These are phyloP conservation scores for Cecidostiba fungosa DNA, from an alignment of 2,888 invertebrate genomes.

Conservation along the genomic window DNA sequence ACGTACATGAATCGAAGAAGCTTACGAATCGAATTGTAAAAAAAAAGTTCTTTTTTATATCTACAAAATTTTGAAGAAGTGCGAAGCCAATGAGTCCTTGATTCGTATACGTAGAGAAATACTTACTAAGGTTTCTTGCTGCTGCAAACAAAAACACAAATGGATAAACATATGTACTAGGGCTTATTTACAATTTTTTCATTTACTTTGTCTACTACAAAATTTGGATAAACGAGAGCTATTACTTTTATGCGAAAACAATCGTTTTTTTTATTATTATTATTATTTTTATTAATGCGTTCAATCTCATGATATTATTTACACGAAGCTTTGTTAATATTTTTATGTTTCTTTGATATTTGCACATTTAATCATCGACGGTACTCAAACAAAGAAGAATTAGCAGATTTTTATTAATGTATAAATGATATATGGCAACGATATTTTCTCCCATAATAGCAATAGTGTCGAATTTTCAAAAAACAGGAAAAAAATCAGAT, in stretches of 20 bases:
- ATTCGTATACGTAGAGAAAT: slow-evolving; percentile 74
- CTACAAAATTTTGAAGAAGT: slow-evolving; percentile 55
- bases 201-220: slow-evolving; percentile 34
- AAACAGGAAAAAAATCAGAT: neutral
- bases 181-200: slow-evolving; percentile 23
- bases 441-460: slow-evolving; percentile 17
- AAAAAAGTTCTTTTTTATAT: slow-evolving; percentile 34
- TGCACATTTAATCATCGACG: neutral
- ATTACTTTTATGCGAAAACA: slow-evolving; percentile 12
- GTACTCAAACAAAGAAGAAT: too few species aligned
- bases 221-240: neutral
- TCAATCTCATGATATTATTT: neutral
- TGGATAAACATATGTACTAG: slow-evolving; percentile 67
- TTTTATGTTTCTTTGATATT: neutral
- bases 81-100: slow-evolving; percentile 58
- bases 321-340: slow-evolving; percentile 6
- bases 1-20: slow-evolving; percentile 54
- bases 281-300: neutral
- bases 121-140: slow-evolving; percentile 86
- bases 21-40: slow-evolving; percentile 44
- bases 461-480: neutral
- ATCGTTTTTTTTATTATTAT: slow-evolving; percentile 9
- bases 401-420: neutral
- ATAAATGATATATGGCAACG: neutral
- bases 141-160: slow-evolving; percentile 82